Base-by-base conservation (phyloP, 1,140 invertebrate genomes). In the Hyposmocoma kahamanoa region DNA sequence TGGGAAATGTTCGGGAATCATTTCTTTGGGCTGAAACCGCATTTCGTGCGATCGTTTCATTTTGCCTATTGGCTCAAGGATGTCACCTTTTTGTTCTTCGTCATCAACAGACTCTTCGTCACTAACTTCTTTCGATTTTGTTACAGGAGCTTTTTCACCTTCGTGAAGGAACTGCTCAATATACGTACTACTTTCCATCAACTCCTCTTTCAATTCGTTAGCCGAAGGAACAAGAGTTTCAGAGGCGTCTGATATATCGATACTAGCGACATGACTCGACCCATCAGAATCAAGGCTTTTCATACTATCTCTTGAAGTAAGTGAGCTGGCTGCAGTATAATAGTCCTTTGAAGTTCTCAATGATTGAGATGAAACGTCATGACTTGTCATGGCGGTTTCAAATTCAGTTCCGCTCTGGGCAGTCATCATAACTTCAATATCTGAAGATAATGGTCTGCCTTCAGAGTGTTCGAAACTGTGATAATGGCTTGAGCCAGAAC, bases 1-100 rank as follows among this genome's bases (percentile, higher is more conserved):
- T 13, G 81, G 80, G 52, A 87, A 86, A 62, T 85, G 71, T 58
- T 87, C 86, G 8, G 84, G 84, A 13, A 87, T 74, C 56, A 86
- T 67, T 46, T 87, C 83, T 78, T 90, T 91, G 11, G 93, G 92
- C 67, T 93, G 92, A 74, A 96, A 96, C 54, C 94, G 93, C 94
- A 96, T 96, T 84, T 96, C 95, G 55, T 94, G 92, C 0, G 94
- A 96, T 50, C 95, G 87, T 72, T 96, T 96, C 94, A 96, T 96
- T 60, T 91, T 89, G 20, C 88, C 89, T 9, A 90, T 84, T 32
- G 89, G 77, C 53, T 88, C 87, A 41, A 75, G 60, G 53, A 55
- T 36, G 53, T 70, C 73, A 20, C 48, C 58, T 56, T 78, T 79
- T 43, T 70, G 65, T 30, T 86, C 84, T 19, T 86, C 83, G 43